phyloP scores from a whole-genome alignment of 2,113 vertebrate species.

The Mixornis gularis region DNA sequence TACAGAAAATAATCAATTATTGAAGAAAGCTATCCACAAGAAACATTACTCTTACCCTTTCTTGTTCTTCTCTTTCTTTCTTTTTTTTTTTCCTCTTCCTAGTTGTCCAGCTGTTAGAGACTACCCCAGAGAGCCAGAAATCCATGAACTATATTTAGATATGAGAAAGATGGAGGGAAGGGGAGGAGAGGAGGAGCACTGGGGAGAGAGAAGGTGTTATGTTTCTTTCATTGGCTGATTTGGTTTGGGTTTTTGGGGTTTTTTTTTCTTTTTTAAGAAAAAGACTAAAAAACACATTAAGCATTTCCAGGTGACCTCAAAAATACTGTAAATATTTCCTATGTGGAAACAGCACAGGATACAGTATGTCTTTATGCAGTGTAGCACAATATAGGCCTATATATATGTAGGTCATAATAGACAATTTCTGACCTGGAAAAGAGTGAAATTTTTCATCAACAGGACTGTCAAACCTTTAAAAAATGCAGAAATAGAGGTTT shows the following conservation, averaged over 20 bases:
- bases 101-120: background rate
- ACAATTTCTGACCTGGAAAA: background rate
- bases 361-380: background rate
- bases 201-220: accelerated
- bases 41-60: background rate
- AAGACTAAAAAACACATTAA: background rate
- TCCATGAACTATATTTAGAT: constrained; percentile 5
- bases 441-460: background rate
- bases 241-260: background rate
- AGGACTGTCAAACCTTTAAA: background rate
- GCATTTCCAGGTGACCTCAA: background rate
- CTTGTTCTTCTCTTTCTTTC: background rate
- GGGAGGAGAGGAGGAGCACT: accelerated
- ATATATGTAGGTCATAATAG: background rate
- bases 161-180: background rate
- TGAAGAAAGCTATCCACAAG: constrained; percentile 52
- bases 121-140: background rate
- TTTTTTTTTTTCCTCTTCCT: background rate
- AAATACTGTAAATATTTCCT: background rate
- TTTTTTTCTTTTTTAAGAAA: background rate
- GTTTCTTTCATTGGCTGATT: background rate
- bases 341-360: background rate
- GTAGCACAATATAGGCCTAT: background rate
- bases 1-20: constrained; percentile 70
- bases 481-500: background rate